Evolutionary conservation across 2,113 vertebrate genomes (phyloP), one percentile per base, ranked within the genome.

Genomic region (Hystrix cristata): DNA sequence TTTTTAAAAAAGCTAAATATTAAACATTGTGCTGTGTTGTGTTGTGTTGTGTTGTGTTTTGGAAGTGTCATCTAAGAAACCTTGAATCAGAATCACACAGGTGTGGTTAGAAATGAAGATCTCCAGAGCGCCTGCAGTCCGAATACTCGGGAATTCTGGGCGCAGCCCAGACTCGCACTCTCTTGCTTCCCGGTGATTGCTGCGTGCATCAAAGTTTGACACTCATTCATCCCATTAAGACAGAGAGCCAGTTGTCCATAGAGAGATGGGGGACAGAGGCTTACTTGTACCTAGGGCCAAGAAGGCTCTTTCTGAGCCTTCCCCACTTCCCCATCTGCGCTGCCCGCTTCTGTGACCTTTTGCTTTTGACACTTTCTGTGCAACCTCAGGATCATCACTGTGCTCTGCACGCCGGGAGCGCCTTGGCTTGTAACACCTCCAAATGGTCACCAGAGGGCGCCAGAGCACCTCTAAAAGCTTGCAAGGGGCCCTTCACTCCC

Each of bases 361-460:
- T 79, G 76, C 76, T 31, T 79, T 79, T 43, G 65, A 16, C 21
- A 18, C 8, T 0, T 34, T 9, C 55, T 64, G 10, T 1, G 18
- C 18, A n/a, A 27, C 19, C 85, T 15, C 21, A 19, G 5, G 27
- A 5, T 38, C 2, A 15, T 27, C 38, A 0, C n/a, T 1, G 3
- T n/a, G n/a, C 38, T 71, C 31, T 0, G n/a, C 67, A 29, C 34
- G 0, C 9, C 0, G 5, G 6, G 2, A 2, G 0, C 12, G 10
- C 65, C 31, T 62, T 46, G 82, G 46, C 5, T 18, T 76, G 2
- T 53, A n/a, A 34, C 13, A 38, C 60, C 79, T 51, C 0, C 7
- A 5, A 1, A 0, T n/a, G 16, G 65, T 15, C 97, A 89, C 90
- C 10, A 96, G 98, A 97, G 95, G 96, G 95, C 76, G 15, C 87